phyloP scores from a whole-genome alignment of 2,888 invertebrate species.

The Carterocephalus palaemon region DNA sequence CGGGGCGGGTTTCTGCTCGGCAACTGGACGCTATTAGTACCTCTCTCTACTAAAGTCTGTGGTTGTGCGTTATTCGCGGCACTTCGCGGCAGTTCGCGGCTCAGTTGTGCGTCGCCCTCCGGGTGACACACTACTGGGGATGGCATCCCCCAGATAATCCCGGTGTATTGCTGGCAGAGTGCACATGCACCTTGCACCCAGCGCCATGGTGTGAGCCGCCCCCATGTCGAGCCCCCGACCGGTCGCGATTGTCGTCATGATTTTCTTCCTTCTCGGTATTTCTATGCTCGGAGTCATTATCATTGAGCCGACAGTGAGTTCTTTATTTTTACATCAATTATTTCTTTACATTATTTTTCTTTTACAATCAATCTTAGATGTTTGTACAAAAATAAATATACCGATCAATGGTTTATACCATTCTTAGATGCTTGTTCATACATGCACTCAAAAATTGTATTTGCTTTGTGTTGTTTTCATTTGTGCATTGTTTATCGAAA shows the following conservation, averaged over 20 bases:
- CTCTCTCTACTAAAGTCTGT: no score
- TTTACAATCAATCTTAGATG: constrained; percentile 1
- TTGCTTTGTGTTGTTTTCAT: no score
- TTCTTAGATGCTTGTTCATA: no score
- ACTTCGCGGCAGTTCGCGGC: no score
- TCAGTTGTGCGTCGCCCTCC: constrained; percentile 42
- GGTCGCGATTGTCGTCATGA: constrained; percentile 48
- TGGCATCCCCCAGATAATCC: constrained; percentile 31
- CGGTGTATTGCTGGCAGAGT: constrained; percentile 31
- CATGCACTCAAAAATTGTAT: no score
- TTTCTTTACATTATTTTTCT: neutral
- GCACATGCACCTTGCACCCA: constrained; percentile 38
- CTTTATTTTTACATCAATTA: constrained; percentile 3
- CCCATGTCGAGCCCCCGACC: constrained; percentile 45
- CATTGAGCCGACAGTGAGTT: constrained; percentile 32
- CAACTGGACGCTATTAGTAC: no score
- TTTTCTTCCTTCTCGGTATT: constrained; percentile 50
- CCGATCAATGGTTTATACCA: neutral
- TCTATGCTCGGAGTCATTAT: constrained; percentile 47
- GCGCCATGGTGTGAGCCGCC: constrained; percentile 37
- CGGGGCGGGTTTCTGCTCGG: no score
- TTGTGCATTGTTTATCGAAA: no score
- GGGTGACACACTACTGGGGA: constrained; percentile 34
- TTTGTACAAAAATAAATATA: neutral
- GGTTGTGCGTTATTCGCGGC: no score